Evolutionary conservation across 2,888 invertebrate genomes (phyloP).

Genomic region (Megalurothrips usitatus): DNA sequence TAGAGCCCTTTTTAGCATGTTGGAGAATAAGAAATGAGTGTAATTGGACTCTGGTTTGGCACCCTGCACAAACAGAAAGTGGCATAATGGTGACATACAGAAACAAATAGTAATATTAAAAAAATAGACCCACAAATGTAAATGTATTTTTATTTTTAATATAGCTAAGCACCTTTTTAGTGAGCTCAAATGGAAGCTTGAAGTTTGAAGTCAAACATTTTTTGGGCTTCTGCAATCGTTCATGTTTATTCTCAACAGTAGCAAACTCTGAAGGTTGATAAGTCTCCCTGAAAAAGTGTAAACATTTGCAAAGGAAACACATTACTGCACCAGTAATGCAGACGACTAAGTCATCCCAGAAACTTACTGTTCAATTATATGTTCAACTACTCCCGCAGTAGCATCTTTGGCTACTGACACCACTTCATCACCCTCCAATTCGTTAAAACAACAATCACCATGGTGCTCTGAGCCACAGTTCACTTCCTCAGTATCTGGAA

Average conservation of each 20-base stretch:
- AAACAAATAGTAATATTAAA: not conserved
- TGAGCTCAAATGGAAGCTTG: not conserved
- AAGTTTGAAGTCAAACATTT: not conserved
- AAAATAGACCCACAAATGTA: not conserved
- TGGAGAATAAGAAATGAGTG: not conserved
- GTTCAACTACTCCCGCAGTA: not conserved
- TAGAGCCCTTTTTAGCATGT: not conserved
- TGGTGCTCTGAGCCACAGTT: no score
- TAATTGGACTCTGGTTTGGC: not conserved
- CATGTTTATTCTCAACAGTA: not conserved
- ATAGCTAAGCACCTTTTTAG: not conserved
- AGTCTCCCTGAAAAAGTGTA: not conserved
- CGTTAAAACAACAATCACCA: no score
- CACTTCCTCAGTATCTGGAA: no score
- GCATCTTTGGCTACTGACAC: no score
- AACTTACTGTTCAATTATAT: not conserved
- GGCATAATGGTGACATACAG: not conserved
- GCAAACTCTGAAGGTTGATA: not conserved
- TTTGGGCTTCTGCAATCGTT: not conserved
- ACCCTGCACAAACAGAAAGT: not conserved
- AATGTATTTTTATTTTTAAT: not conserved
- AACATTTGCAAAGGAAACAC: not conserved
- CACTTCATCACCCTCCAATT: no score
- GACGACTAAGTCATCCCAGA: not conserved
- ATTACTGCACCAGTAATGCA: not conserved